Evolutionary conservation across 2,113 vertebrate genomes (phyloP).

Genomic region (zebrafish (Danio rerio)): GRCz12tu NC_133188.1:6347001-6347500

Average conservation of each 20-base stretch:
- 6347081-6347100: too few species aligned
- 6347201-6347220: not conserved
- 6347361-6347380: constrained; percentile 47
- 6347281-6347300: constrained; percentile 53
- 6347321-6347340: constrained; percentile 26
- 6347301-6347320: constrained; percentile 55
- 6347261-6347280: constrained; percentile 43
- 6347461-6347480: not conserved
- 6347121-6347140: not conserved
- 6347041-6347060: too few species aligned
- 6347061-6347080: too few species aligned
- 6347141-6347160: not conserved
- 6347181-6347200: not conserved
- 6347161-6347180: not conserved
- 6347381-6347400: constrained; percentile 56
- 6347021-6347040: too few species aligned
- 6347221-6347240: constrained; percentile 26
- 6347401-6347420: constrained; percentile 50
- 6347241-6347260: constrained; percentile 3
- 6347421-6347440: not conserved
- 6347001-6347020: too few species aligned
- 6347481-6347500: constrained; percentile 28
- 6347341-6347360: constrained; percentile 50
- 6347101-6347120: too few species aligned
- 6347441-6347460: not conserved